Conservation (phyloP, 2,113 vertebrate species). For the Podiceps cristatus region DNA sequence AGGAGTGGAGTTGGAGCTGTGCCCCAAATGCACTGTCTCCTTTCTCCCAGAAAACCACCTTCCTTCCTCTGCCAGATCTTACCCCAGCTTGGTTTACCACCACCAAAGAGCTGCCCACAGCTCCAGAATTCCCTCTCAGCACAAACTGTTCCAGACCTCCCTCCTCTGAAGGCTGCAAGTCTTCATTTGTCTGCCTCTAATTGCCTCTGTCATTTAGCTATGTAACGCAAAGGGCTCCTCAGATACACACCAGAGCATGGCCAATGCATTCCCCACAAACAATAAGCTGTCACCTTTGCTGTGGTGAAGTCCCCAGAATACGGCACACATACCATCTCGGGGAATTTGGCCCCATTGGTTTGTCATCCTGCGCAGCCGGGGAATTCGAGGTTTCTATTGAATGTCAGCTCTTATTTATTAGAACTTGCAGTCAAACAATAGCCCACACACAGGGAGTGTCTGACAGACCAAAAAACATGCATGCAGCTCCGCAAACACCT, state of each 20-base stretch:
- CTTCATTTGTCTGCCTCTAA: background rate
- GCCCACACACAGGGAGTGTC: constrained; percentile 66
- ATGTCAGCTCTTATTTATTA: constrained; percentile 67
- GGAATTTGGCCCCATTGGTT: background rate
- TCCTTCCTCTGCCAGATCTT: background rate
- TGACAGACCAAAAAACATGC: background rate
- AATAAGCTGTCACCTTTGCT: constrained; percentile 17
- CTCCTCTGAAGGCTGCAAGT: background rate
- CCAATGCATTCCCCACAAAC: background rate
- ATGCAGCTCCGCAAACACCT: constrained; percentile 30
- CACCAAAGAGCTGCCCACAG: background rate
- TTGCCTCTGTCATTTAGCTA: background rate
- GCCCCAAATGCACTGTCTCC: background rate
- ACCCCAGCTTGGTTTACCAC: background rate
- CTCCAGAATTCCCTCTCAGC: background rate
- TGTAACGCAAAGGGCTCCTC: background rate
- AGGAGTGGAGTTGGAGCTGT: background rate
- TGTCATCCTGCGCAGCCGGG: constrained; percentile 26
- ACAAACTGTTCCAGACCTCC: background rate
- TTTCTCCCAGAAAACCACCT: background rate
- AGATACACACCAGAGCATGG: background rate
- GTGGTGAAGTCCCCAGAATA: background rate
- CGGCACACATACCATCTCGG: fast-evolving
- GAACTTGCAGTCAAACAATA: constrained; percentile 65
- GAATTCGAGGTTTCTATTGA: constrained; percentile 51